A percentile compares a stretch with the other conserved stretches of the same genome.
phyloP scores from a whole-genome alignment of 2,113 vertebrate genomes.

The Heloderma charlesbogerti region DNA sequence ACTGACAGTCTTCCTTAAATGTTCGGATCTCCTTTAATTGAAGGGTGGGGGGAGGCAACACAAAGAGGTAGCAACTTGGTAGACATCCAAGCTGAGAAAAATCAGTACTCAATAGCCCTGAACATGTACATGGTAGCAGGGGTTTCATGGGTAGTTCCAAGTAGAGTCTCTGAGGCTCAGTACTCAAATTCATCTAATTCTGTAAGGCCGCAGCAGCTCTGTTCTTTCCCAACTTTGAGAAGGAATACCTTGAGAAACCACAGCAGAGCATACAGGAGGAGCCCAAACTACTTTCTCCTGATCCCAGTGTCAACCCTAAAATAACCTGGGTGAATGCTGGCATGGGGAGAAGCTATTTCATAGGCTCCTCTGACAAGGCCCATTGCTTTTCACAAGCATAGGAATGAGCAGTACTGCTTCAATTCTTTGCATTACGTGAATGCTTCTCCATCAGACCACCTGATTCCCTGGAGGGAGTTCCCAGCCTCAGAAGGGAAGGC shows the following conservation, averaged over 20 bases:
- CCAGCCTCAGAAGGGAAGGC: not conserved
- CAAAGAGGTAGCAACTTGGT: not conserved
- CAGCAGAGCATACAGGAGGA: too few relatives aligned
- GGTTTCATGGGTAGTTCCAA: not conserved
- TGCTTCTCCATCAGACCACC: not conserved
- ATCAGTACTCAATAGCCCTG: not conserved
- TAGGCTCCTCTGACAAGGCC: not conserved
- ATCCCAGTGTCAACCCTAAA: too few relatives aligned
- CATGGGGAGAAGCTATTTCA: not conserved
- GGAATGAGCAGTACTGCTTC: too few relatives aligned
- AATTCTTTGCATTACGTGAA: not conserved
- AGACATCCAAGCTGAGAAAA: not conserved
- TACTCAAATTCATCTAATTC: not conserved
- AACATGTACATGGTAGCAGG: not conserved
- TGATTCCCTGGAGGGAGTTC: not conserved
- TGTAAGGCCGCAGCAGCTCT: too few relatives aligned
- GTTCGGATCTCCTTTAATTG: not conserved
- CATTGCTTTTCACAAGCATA: not conserved
- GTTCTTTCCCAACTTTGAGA: too few relatives aligned
- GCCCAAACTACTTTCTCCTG: too few relatives aligned
- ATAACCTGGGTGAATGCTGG: not conserved
- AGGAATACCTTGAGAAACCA: too few relatives aligned
- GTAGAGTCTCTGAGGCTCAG: not conserved
- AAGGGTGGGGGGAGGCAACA: not conserved
- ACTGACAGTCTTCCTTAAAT: not conserved